Conservation (phyloP, 1,140 invertebrate genomes). For the Drosophila jambulina region DNA sequence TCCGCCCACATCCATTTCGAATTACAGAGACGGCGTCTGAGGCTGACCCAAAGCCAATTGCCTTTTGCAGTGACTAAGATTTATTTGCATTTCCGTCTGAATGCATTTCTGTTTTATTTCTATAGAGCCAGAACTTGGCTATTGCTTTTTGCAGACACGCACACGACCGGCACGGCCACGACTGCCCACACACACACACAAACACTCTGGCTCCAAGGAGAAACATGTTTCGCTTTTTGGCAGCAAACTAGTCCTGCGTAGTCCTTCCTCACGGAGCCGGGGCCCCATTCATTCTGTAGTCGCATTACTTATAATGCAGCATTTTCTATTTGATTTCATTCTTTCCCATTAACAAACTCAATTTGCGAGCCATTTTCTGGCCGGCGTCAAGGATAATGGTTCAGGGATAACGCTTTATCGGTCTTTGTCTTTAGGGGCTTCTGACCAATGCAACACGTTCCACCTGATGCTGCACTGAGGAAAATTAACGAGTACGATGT, state of each 20-base stretch:
- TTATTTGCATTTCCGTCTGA: constrained; percentile 78
- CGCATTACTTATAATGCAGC: constrained; percentile 53
- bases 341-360: constrained; percentile 72
- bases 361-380: constrained; percentile 67
- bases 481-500: not conserved
- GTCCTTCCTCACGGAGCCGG: not conserved
- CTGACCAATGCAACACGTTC: constrained; percentile 72
- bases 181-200: constrained; percentile 6
- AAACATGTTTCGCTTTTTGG: constrained; percentile 62
- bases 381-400: constrained; percentile 63
- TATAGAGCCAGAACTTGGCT: constrained; percentile 31
- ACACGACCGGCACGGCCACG: constrained; percentile 21
- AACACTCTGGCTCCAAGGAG: not conserved
- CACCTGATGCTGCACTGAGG: constrained; percentile 26
- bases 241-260: constrained; percentile 55
- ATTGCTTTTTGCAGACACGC: constrained; percentile 51
- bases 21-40: constrained; percentile 32
- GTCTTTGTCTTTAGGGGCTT: constrained; percentile 53
- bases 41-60: constrained; percentile 74
- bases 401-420: constrained; percentile 61
- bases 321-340: constrained; percentile 56
- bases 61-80: constrained; percentile 74
- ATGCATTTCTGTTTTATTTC: constrained; percentile 74
- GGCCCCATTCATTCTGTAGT: not conserved
- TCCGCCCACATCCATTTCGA: constrained; percentile 51